Conservation (phyloP, 2,797 vertebrate species). For the Cichlasoma orientale region DNA sequence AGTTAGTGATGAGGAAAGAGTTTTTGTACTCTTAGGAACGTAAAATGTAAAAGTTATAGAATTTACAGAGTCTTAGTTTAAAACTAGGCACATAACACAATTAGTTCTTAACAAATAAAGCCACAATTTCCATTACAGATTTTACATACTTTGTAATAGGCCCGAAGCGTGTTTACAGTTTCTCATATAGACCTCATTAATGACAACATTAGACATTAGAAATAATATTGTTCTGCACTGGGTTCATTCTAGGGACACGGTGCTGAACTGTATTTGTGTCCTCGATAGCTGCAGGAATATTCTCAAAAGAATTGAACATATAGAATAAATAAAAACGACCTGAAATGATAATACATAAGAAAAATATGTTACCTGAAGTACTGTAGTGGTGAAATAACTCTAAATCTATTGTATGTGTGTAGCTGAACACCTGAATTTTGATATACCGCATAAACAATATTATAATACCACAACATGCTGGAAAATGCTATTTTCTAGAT, state of each 20-base stretch:
- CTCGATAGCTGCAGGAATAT: neutral
- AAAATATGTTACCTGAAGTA: neutral
- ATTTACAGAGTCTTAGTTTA: neutral
- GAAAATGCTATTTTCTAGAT: neutral
- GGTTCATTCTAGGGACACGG: neutral
- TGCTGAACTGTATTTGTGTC: neutral
- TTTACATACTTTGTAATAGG: neutral
- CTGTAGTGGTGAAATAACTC: neutral
- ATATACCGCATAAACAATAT: neutral
- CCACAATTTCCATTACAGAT: neutral
- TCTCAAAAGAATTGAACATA: neutral
- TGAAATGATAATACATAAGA: neutral
- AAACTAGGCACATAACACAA: neutral
- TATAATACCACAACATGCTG: neutral
- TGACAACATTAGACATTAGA: neutral
- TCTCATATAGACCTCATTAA: neutral
- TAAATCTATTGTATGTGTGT: neutral
- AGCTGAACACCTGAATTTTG: neutral
- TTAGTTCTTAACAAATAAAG: neutral
- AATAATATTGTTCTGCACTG: neutral
- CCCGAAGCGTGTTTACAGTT: neutral
- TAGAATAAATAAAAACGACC: neutral
- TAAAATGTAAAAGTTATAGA: neutral
- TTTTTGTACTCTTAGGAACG: neutral
- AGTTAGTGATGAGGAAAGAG: neutral